These are phyloP conservation scores for Serrognathus titanus DNA, from an alignment of 2,888 invertebrate genomes.

Conservation along the genomic window DNA sequence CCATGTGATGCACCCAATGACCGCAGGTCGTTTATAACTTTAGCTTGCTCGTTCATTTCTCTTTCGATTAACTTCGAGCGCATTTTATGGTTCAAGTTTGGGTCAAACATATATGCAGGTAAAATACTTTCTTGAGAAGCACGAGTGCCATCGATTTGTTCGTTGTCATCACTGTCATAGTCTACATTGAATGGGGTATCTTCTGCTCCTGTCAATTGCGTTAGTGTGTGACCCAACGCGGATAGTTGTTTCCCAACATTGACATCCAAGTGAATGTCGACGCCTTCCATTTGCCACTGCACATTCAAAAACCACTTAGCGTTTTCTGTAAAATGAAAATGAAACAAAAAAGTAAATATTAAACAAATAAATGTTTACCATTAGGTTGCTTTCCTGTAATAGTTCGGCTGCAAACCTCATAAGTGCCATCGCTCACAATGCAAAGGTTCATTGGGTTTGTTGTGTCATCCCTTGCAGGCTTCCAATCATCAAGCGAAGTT, in stretches of 20 bases:
- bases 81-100: conserved; percentile 73
- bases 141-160: conserved; percentile 62
- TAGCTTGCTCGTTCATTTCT: conserved; percentile 96
- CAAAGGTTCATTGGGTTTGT: conserved; percentile 80
- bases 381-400: conserved; percentile 77
- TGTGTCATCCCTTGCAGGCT: conserved; percentile 78
- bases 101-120: conserved; percentile 81
- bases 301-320: conserved; percentile 98
- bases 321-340: conserved; percentile 60
- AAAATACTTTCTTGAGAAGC: conserved; percentile 70
- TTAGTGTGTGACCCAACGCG: conserved; percentile 90
- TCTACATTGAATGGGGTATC: conserved; percentile 57
- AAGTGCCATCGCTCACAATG: conserved; percentile 98
- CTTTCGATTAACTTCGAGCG: conserved; percentile 92
- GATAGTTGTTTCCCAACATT: conserved; percentile 95
- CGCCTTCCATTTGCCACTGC: conserved; percentile 99
- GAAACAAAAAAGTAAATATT: conserved; percentile 1
- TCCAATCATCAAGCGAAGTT: conserved; percentile 95
- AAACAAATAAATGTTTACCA: conserved; percentile 50
- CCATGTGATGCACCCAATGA: conserved; percentile 84
- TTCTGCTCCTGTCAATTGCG: conserved; percentile 89
- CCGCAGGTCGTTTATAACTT: conserved; percentile 86
- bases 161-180: conserved; percentile 76
- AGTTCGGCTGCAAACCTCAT: conserved; percentile 93
- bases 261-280: conserved; percentile 93